Conservation (phyloP, 1,140 invertebrate species). For the Brachionus plicatilis region DNA sequence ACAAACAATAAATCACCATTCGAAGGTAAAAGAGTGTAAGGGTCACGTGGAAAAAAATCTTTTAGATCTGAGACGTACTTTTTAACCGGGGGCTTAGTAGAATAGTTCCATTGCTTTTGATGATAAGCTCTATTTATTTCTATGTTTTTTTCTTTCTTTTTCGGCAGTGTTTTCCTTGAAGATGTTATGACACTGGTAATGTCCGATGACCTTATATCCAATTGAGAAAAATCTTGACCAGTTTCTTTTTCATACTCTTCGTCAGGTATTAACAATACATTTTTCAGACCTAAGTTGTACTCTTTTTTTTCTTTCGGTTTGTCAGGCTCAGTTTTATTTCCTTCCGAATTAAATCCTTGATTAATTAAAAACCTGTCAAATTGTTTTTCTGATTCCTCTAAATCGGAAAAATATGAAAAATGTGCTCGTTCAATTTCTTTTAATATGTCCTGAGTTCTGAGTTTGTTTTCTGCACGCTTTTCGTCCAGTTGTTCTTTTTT, state of each 20-base stretch:
- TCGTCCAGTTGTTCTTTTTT: constrained; percentile 39
- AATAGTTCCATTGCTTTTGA: constrained; percentile 49
- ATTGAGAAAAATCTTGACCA: neutral
- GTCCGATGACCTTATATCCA: neutral
- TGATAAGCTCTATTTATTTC: constrained; percentile 38
- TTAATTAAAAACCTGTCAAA: constrained; percentile 32
- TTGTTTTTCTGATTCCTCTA: neutral
- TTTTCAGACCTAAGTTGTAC: neutral
- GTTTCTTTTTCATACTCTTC: neutral
- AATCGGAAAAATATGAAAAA: neutral
- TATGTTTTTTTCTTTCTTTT: neutral
- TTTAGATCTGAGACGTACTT: constrained; percentile 47
- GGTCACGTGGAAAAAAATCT: constrained; percentile 52
- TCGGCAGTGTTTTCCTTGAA: neutral
- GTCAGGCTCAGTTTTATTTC: neutral
- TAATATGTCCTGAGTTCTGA: constrained; percentile 38
- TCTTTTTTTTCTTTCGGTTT: neutral
- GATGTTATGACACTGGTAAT: neutral
- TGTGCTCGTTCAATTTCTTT: constrained; percentile 5
- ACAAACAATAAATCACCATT: constrained; percentile 44
- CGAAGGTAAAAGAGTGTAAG: constrained; percentile 49
- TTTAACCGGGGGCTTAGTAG: constrained; percentile 44
- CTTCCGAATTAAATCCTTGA: neutral
- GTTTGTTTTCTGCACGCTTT: neutral
- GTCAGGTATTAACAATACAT: neutral